These are phyloP conservation scores for Tricholaema leucomelas DNA, from an alignment of 2,113 vertebrate species.

Conservation along the genomic window DNA sequence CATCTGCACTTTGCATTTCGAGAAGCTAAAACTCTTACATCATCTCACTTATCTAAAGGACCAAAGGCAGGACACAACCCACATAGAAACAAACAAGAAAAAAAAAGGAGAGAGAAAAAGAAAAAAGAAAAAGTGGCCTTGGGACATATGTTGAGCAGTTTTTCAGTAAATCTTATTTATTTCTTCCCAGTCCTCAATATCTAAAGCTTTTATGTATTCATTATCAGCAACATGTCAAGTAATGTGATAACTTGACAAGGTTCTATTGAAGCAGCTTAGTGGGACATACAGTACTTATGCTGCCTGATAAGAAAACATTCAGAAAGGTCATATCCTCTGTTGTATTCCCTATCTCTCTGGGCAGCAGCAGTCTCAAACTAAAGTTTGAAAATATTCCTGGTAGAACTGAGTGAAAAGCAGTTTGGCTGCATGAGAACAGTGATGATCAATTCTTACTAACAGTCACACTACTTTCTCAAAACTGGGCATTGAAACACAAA, in stretches of 20 bases:
- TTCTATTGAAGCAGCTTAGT: conserved; percentile 71
- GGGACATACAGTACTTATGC: conserved; percentile 62
- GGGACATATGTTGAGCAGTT: conserved; percentile 47
- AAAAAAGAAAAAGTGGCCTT: not conserved
- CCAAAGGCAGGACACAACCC: conserved; percentile 34
- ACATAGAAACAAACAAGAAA: not conserved
- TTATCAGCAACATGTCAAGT: conserved; percentile 70
- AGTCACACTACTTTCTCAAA: not conserved
- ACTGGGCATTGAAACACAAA: not conserved
- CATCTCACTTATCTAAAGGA: conserved; percentile 49
- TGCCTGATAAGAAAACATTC: conserved; percentile 69
- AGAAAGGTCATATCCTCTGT: conserved; percentile 68
- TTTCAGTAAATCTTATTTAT: conserved; percentile 71
- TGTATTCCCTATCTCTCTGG: conserved; percentile 56
- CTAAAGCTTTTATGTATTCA: conserved; percentile 71
- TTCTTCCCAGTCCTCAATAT: conserved; percentile 60
- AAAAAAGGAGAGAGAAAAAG: too few relatives aligned
- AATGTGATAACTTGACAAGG: conserved; percentile 70
- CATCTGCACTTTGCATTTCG: conserved; percentile 47
- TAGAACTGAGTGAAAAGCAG: not conserved
- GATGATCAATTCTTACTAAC: not conserved
- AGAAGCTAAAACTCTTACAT: conserved; percentile 44
- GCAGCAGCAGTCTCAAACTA: conserved; percentile 25
- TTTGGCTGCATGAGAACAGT: not conserved
- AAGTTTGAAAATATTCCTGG: conserved; percentile 33